phyloP scores from a whole-genome alignment of 2,888 invertebrate genomes.

The Caenorhabditis virilis region DNA sequence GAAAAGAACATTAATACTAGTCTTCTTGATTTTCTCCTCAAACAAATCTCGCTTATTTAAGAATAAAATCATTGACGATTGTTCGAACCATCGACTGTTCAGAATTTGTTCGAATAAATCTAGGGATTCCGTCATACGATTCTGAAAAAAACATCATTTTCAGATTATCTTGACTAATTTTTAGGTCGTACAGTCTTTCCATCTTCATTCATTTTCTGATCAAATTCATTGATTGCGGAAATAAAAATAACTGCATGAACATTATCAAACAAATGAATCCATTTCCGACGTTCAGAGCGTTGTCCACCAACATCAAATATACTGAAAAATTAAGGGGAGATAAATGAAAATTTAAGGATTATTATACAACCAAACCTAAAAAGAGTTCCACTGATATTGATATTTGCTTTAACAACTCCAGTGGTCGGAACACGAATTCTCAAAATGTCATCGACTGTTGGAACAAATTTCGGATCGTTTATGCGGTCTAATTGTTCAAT shows the following conservation, averaged over 20 bases:
- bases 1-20: slow-evolving; percentile 37
- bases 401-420: slow-evolving; percentile 43
- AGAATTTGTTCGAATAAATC: slow-evolving; percentile 45
- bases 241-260: slow-evolving; percentile 53
- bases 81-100: slow-evolving; percentile 42
- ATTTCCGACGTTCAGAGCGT: slow-evolving; percentile 50
- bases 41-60: slow-evolving; percentile 53
- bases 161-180: background rate
- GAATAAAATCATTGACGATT: slow-evolving; percentile 47
- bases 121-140: slow-evolving; percentile 45
- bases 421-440: slow-evolving; percentile 45
- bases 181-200: slow-evolving; percentile 15
- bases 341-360: background rate
- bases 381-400: slow-evolving; percentile 43
- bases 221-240: slow-evolving; percentile 48
- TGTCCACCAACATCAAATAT: slow-evolving; percentile 55
- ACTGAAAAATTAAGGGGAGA: slow-evolving; percentile 16
- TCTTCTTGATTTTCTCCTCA: slow-evolving; percentile 38
- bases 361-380: slow-evolving; percentile 32
- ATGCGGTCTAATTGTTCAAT: slow-evolving; percentile 45
- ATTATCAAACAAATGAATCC: slow-evolving; percentile 54
- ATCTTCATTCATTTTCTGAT: slow-evolving; percentile 47
- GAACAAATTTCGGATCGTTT: slow-evolving; percentile 29
- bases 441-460: slow-evolving; percentile 41
- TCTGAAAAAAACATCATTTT: slow-evolving; percentile 17